Base-by-base conservation (phyloP, 1,140 invertebrate species). In the Macrotrachela quadricornifera region DNA sequence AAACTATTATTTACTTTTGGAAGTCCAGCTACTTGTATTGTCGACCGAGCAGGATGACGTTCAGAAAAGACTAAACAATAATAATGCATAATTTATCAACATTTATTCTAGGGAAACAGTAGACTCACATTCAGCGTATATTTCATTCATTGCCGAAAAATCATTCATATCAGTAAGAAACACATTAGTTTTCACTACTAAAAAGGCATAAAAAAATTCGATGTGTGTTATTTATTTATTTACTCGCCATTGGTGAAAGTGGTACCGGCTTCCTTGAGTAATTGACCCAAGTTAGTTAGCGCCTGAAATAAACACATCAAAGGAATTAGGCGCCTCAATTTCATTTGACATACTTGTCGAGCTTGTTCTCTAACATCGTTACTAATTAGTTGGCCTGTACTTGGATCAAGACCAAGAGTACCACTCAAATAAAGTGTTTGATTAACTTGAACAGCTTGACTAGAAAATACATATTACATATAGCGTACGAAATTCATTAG, bases 361-460 rank as follows among this genome's bases (percentile, higher is more conserved):
- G 82, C 72, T 68, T 91, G 78, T 17, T 69, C 74, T 17, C 68
- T 75, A 13, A 79, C 77, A 37, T 80, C 82, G 38, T 82, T 83
- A 15, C 72, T 64, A 2, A 85, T 82, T 55, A 88, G 61, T 59
- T 68, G 64, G 49, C 64, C 63, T 0, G 78, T 78, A 18, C 77
- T 66, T 39, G 76, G 74, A 61, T 83, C 76, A 57, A 87, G 57
- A 0, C 85, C 85, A 37, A 91, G 69, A 51, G 82, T 78, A 42
- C 85, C 85, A 8, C 83, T 85, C 10, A 88, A 72, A 64, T 86
- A 90, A 10, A 90, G 67, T 4, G 82, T 87, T 36, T 80, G 76
- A 60, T 80, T 79, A 15, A 78, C 77, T 50, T 79, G 68, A 18
- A 88, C 79, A 13, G 82, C 85, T 74, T 86, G 83, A 60, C 83